A percentile compares a stretch with the other conserved stretches of the same genome.
Evolutionary conservation across 1,140 invertebrate species (phyloP).

Genomic region (Bombus polaris): DNA sequence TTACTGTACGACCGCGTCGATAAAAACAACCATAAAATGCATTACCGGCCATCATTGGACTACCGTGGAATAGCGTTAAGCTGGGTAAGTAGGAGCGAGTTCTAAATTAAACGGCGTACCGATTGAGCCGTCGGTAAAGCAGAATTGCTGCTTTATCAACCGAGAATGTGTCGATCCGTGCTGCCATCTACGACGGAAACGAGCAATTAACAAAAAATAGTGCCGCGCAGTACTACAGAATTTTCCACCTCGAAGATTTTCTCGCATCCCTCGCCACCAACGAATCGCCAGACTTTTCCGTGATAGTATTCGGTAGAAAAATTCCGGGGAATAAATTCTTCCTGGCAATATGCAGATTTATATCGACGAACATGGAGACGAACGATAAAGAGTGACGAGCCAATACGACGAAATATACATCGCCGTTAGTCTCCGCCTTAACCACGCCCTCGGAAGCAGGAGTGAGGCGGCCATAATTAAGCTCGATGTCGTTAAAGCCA

Average conservation of each 20-base stretch:
- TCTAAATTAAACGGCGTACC: conserved; percentile 70
- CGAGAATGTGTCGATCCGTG: conserved; percentile 54
- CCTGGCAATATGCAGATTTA: not conserved
- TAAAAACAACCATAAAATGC: conserved; percentile 81
- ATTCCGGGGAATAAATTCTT: fast-evolving
- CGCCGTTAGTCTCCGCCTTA: conserved; percentile 59
- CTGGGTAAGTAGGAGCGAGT: conserved; percentile 75
- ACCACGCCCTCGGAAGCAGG: conserved; percentile 70
- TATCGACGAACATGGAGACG: not conserved
- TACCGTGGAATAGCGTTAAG: conserved; percentile 69
- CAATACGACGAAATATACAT: conserved; percentile 48
- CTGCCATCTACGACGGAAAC: conserved; percentile 74
- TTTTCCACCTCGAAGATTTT: conserved; percentile 28
- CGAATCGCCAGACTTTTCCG: not conserved
- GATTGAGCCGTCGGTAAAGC: conserved; percentile 77
- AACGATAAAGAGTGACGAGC: not conserved
- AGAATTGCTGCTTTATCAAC: conserved; percentile 69
- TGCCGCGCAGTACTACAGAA: conserved; percentile 61
- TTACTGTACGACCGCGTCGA: conserved; percentile 75
- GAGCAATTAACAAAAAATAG: conserved; percentile 62
- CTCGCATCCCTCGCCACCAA: too few relatives aligned
- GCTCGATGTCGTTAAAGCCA: conserved; percentile 72
- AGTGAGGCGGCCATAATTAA: conserved; percentile 82
- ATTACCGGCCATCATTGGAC: conserved; percentile 80
- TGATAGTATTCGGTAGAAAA: not conserved